Base-by-base conservation (phyloP, 2,888 invertebrate genomes). In the Hyalella azteca region DNA sequence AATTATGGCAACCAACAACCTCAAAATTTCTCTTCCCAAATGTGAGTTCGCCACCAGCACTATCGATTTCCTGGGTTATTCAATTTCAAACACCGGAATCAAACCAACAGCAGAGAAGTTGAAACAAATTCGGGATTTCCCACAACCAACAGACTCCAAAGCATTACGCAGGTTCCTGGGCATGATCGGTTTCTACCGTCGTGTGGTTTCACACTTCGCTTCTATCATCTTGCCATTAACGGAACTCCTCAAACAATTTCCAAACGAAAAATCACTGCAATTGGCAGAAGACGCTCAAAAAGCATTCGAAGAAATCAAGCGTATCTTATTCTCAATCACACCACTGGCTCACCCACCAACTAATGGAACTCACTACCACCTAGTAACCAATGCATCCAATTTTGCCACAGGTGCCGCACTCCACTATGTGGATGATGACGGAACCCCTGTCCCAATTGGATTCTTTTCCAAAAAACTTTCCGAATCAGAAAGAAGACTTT, bases 381-480 rank as follows among this genome's bases (percentile, higher is more conserved):
- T 79, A 19, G 79, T 79, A 22, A 79, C 79, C n/a, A 45, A 79
- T 45, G 48, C 36, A 22, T 66, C 66, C 19, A n/a, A 22, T 0
- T 45, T 26, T 4, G 60, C 78, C 0, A 29, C 48, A 4, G 73
- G 73, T 39, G 79, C 79, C n/a, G 45, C 79, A 19, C n/a, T 79
- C 15, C 75, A 79, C 36, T 49, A 79, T 32, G 39, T 79, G 5
- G 36, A 76, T 11, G 73, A 79, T 50, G 45, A n/a, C n/a, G n/a
- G 48, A 9, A n/a, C 41, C n/a, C 48, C 49, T 26, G 19, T 45
- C 5, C 75, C 79, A 26, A n/a, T 75, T 3, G 79, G 39, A 41
- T 79, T 79, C 54, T 79, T 40, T 39, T 7, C 22, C 19, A 78
- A 79, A 49, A 79, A 79, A 36, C 41, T 76, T 29, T 45, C 45